Conservation (phyloP, 2,797 vertebrate genomes). For the Ceyx erithaca region DNA sequence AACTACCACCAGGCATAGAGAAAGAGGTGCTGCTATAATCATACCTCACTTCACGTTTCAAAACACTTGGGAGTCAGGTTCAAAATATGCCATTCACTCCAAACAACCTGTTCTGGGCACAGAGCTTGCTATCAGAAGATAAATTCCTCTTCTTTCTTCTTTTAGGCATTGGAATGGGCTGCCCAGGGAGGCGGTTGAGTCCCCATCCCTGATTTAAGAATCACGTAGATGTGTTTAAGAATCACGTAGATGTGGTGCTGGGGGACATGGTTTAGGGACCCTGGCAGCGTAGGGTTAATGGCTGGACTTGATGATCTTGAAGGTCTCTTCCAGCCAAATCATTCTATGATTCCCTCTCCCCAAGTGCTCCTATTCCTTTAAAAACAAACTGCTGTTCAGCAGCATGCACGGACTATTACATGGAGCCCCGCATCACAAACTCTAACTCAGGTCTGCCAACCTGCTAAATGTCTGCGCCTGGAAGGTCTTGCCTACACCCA, state of each 20-base stretch:
- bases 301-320: too few species aligned
- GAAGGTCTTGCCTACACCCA: background rate
- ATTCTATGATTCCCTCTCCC: background rate
- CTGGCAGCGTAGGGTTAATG: too few species aligned
- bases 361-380: background rate
- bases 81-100: conserved; percentile 54
- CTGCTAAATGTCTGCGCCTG: background rate
- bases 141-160: background rate
- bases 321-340: too few species aligned
- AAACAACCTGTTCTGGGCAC: background rate
- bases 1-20: background rate
- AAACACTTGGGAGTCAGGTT: conserved; percentile 32
- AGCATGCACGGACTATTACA: background rate
- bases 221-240: too few species aligned
- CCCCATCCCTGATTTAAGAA: too few species aligned
- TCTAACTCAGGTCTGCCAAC: background rate
- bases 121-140: background rate
- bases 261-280: too few species aligned
- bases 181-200: too few species aligned
- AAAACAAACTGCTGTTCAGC: background rate
- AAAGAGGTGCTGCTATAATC: conserved; percentile 32
- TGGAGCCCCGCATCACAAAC: background rate
- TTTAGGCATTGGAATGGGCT: too few species aligned
- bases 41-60: conserved; percentile 56
- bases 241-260: too few species aligned